A percentile compares a stretch with the other conserved stretches of the same genome.
phyloP scores from a whole-genome alignment of 1,140 invertebrate genomes.

The Cotesia glomerata region DNA sequence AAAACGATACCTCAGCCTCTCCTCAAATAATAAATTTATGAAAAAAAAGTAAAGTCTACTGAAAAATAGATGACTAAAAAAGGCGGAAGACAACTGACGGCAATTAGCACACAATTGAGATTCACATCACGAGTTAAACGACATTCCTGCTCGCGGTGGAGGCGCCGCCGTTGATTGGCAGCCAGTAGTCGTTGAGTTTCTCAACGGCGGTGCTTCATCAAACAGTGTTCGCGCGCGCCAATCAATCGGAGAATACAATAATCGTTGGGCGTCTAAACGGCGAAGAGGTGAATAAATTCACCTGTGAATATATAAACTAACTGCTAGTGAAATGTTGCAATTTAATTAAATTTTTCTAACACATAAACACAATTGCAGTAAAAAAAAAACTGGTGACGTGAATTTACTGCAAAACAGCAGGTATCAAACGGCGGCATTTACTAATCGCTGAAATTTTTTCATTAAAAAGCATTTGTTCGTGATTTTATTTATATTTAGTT shows the following conservation, averaged over 20 bases:
- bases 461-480: too few species aligned
- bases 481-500: too few species aligned
- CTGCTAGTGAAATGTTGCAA: not conserved
- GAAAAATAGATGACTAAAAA: not conserved
- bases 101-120: slow-evolving; percentile 50
- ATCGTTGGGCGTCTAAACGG: not conserved
- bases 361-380: too few species aligned
- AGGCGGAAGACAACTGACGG: slow-evolving; percentile 24
- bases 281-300: too few species aligned
- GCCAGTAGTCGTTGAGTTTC: slow-evolving; percentile 23
- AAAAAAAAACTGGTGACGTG: too few species aligned
- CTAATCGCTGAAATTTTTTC: slow-evolving; percentile 1
- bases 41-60: too few species aligned
- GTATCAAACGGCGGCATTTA: not conserved
- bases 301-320: not conserved
- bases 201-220: slow-evolving; percentile 22
- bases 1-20: too few species aligned
- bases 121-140: slow-evolving; percentile 37
- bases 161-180: slow-evolving; percentile 49
- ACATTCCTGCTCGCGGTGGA: slow-evolving; percentile 39
- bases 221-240: slow-evolving; percentile 26
- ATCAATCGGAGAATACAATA: slow-evolving; percentile 2
- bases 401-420: too few species aligned
- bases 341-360: too few species aligned
- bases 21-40: too few species aligned